Evolutionary conservation across 2,113 vertebrate genomes (phyloP).

Genomic region (Indicator indicator): DNA sequence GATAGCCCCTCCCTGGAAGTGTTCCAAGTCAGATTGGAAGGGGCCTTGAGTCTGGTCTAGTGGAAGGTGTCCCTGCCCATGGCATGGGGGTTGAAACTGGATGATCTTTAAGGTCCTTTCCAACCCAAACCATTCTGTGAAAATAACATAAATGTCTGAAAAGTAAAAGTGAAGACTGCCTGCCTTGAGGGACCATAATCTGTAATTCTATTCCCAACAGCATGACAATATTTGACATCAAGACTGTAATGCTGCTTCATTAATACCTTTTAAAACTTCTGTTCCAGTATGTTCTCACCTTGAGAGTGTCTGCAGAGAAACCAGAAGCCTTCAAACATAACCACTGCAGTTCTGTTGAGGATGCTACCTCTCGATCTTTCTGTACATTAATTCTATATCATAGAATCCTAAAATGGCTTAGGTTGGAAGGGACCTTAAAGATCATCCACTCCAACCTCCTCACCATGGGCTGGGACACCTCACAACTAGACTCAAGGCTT

Average conservation of each 20-base stretch:
- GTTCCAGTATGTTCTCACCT: neutral
- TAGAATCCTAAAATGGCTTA: too few relatives aligned
- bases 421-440: too few relatives aligned
- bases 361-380: rapidly evolving
- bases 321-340: neutral
- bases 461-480: too few relatives aligned
- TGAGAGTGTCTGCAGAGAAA: neutral
- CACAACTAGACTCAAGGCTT: too few relatives aligned
- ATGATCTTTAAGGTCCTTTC: too few relatives aligned
- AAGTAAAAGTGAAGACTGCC: neutral
- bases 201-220: neutral
- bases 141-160: neutral
- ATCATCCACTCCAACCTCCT: too few relatives aligned
- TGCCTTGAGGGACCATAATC: neutral
- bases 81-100: too few relatives aligned
- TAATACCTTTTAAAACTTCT: neutral
- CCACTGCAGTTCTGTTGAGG: neutral
- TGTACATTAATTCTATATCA: neutral
- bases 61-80: too few relatives aligned
- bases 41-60: too few relatives aligned
- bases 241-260: neutral
- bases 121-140: neutral
- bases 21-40: too few relatives aligned
- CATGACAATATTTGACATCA: neutral
- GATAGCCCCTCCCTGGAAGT: too few relatives aligned